phyloP scores from a whole-genome alignment of 2,888 invertebrate genomes.

The Salticus scenicus region DNA sequence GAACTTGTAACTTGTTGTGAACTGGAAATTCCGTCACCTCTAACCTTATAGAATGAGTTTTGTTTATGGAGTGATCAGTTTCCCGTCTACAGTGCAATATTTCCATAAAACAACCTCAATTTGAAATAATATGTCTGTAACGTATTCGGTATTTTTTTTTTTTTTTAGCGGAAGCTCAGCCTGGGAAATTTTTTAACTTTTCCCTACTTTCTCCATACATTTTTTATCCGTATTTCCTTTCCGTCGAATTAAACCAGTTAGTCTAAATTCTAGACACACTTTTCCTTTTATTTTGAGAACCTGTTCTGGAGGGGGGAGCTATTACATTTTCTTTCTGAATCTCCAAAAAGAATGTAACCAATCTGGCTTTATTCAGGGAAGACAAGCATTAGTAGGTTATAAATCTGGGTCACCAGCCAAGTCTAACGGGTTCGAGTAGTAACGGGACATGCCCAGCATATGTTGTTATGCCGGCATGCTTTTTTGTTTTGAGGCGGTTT shows the following conservation, averaged over 20 bases:
- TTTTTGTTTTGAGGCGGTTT: slow-evolving; percentile 27
- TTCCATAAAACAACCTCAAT: no score
- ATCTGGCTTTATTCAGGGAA: slow-evolving; percentile 10
- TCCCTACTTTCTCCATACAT: slow-evolving; percentile 7
- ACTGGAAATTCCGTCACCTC: no score
- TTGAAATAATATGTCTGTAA: no score
- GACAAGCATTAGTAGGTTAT: slow-evolving; percentile 26
- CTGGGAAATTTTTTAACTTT: background rate
- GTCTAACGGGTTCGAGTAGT: slow-evolving; percentile 49
- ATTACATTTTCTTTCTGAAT: background rate
- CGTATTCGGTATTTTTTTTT: no score
- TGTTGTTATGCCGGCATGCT: slow-evolving; percentile 2
- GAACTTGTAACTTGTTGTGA: no score
- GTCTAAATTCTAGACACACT: slow-evolving; percentile 14
- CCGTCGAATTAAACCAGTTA: slow-evolving; percentile 37
- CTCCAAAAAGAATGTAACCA: slow-evolving; percentile 30
- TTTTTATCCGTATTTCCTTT: slow-evolving; percentile 1
- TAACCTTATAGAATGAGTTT: no score
- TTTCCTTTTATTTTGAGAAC: slow-evolving; percentile 12
- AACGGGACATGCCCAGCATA: background rate
- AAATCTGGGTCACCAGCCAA: slow-evolving; percentile 51
- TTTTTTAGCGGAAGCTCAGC: background rate
- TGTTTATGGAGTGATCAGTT: no score
- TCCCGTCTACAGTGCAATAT: no score
- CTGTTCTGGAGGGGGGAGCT: background rate